Evolutionary conservation across 64 coral and sea anemone species (phyloP).

Genomic region (Montipora foliosa): DNA sequence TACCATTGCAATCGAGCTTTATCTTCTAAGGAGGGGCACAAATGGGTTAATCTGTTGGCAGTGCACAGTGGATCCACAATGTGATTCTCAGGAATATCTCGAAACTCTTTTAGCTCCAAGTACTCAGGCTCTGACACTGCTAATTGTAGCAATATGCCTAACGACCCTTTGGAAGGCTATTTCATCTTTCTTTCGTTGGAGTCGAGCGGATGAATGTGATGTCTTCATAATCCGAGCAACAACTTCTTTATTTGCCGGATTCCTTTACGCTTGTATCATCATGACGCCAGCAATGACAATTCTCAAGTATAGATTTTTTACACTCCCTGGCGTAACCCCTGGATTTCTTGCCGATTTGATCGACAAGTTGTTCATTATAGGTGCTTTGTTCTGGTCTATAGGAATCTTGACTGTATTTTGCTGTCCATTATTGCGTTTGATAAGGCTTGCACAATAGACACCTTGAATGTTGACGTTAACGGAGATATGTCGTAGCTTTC

Average conservation of each 20-base stretch:
- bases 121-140: constrained; percentile 52
- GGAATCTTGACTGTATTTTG: constrained; percentile 89
- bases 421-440: constrained; percentile 87
- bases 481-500: too few relatives aligned
- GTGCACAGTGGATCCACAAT: constrained; percentile 71
- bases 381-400: constrained; percentile 88
- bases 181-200: constrained; percentile 93
- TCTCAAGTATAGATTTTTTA: constrained; percentile 90
- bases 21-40: constrained; percentile 84
- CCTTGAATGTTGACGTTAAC: too few relatives aligned
- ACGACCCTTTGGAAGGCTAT: constrained; percentile 93
- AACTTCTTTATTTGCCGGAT: constrained; percentile 91
- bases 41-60: constrained; percentile 87
- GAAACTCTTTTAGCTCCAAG: constrained; percentile 72
- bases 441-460: constrained; percentile 78
- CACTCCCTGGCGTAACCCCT: constrained; percentile 75
- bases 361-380: constrained; percentile 92
- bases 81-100: constrained; percentile 68
- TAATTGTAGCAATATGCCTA: constrained; percentile 76
- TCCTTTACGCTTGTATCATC: constrained; percentile 85
- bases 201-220: constrained; percentile 85
- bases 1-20: constrained; percentile 83
- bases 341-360: constrained; percentile 85
- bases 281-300: constrained; percentile 90
- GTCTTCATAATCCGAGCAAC: constrained; percentile 81